Evolutionary conservation across 2,113 vertebrate species (phyloP).

Genomic region (Sinocyclocheilus anophthalmus): DNA sequence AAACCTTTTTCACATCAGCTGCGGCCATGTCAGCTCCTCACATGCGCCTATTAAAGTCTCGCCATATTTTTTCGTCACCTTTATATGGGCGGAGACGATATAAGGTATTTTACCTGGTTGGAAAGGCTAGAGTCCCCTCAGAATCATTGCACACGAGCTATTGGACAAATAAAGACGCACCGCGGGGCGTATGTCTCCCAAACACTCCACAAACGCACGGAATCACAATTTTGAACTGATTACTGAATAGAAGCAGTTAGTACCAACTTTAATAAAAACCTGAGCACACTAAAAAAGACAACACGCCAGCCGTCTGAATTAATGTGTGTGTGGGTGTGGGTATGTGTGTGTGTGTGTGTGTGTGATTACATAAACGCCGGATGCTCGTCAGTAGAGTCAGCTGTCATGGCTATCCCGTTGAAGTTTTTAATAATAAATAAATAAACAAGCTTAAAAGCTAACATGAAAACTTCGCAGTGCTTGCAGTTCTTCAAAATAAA

Average conservation of each 20-base stretch:
- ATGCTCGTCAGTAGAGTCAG: neutral
- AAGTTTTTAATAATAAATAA: too few relatives aligned
- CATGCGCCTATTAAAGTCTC: slow-evolving; percentile 58
- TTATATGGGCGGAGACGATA: slow-evolving; percentile 63
- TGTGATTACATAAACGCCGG: neutral
- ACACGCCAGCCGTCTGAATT: neutral
- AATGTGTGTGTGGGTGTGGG: too few relatives aligned
- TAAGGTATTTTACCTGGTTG: neutral
- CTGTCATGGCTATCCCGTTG: neutral
- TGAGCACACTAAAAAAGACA: neutral
- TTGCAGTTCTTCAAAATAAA: too few relatives aligned
- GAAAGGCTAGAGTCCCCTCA: neutral
- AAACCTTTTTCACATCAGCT: slow-evolving; percentile 64
- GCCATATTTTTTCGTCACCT: slow-evolving; percentile 55
- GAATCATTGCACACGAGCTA: neutral
- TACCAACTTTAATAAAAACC: neutral
- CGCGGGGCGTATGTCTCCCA: neutral
- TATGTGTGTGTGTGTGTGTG: neutral
- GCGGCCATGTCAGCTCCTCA: slow-evolving; percentile 69
- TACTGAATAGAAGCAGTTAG: neutral
- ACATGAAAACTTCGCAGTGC: too few relatives aligned
- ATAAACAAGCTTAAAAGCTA: too few relatives aligned
- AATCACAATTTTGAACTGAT: neutral
- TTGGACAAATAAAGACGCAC: neutral
- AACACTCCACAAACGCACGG: neutral